Evolutionary conservation across 2,797 vertebrate species (phyloP).

Genomic region (Coreius guichenoti): DNA sequence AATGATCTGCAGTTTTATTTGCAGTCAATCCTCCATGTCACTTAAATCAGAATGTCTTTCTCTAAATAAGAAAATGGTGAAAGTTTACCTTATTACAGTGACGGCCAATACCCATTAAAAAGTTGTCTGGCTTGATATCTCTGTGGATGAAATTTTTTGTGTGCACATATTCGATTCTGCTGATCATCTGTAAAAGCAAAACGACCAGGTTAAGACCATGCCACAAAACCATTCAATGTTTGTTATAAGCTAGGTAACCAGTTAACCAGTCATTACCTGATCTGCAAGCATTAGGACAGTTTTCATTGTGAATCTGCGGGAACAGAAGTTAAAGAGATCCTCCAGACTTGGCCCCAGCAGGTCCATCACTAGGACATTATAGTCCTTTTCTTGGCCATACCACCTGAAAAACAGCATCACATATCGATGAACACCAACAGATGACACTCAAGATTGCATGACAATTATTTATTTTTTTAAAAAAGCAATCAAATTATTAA

Average conservation of each 20-base stretch:
- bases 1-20: conserved; percentile 15
- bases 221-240: background rate
- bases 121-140: conserved; percentile 99
- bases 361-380: conserved; percentile 99
- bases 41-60: background rate
- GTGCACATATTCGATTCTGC: conserved; percentile 99
- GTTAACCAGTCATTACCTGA: conserved; percentile 83
- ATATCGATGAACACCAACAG: background rate
- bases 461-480: too few species aligned
- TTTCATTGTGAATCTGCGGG: conserved; percentile 99
- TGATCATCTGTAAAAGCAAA: conserved; percentile 91
- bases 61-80: background rate
- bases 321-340: conserved; percentile 99
- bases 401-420: conserved; percentile 80
- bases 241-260: background rate
- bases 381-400: conserved; percentile 99
- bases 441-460: background rate
- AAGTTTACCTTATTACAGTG: conserved; percentile 99
- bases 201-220: background rate
- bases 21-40: conserved; percentile 15
- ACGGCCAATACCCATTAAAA: conserved; percentile 99
- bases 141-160: conserved; percentile 99
- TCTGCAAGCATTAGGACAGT: conserved; percentile 99
- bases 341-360: conserved; percentile 97
- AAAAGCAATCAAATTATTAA: background rate